Evolutionary conservation across 2,888 invertebrate species (phyloP), one percentile per base, ranked within the genome.

Genomic region (Polydrusus tereticollis): DNA sequence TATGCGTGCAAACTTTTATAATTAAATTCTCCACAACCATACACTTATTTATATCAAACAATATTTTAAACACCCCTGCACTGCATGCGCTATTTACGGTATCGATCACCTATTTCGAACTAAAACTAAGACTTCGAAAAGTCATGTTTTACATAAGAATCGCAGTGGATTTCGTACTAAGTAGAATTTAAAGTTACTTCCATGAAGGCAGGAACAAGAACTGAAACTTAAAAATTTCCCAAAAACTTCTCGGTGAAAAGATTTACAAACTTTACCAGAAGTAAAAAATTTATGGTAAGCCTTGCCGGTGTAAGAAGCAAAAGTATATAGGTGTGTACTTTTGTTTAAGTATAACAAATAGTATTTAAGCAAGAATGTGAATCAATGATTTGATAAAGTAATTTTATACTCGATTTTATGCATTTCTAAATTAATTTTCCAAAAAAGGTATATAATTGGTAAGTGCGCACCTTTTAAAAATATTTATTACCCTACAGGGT

Each of bases 131-230:
- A 26, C 52, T 66, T 60, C 26, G 50, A 38, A 68, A 67, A 69
- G 58, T 69, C 69, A 69, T 69, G 69, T 57, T 64, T 69, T 69
- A 64, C 69, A 69, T 69, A 55, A 45, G 64, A 64, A 69, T 69
- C 36, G 36, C 64, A 57, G 57, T 64, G 43, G 16, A 45, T 29
- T 69, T 33, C 23, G 20, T 57, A 14, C 63, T 45, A 58, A 58
- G 63, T 26, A 41, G 62, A 60, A 69, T 69, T 69, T 60, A 66
- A 66, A 66, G 66, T 66, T 66, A 29, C 29, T 29, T 8, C 16
- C 29, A 33, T 33, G 26, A 29, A 38, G 43, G 59, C 29, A 26
- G 14, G 3, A 47, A 8, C 62, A 57, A 23, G 64, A 20, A 50
- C 55, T 16, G 45, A 21, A 58, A 43, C 45, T 66, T 66, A 50